A percentile compares a stretch with the other conserved stretches of the same genome.
Conservation (phyloP, 30 jellyfish, hydroid and myxozoan genomes). For the Aurelia sp. region DNA sequence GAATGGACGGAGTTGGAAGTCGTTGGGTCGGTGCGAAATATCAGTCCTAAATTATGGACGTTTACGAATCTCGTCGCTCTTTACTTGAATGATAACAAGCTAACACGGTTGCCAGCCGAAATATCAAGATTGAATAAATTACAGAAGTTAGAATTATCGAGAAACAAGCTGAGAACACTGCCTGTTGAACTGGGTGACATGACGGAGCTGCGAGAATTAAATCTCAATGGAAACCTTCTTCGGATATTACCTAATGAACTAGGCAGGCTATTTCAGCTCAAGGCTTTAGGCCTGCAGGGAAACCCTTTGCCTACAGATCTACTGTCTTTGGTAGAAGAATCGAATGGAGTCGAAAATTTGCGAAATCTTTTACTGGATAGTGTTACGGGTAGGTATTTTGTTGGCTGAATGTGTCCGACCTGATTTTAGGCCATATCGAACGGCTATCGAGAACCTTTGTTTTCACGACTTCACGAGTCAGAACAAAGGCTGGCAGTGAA, state of each 20-base stretch:
- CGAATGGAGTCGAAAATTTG: slow-evolving; percentile 67
- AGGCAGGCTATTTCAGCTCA: slow-evolving; percentile 90
- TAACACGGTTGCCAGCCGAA: slow-evolving; percentile 91
- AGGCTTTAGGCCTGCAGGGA: slow-evolving; percentile 88
- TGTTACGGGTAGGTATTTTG: slow-evolving; percentile 81
- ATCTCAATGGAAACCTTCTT: slow-evolving; percentile 77
- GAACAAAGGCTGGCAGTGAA: too few species aligned
- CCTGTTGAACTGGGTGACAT: slow-evolving; percentile 98
- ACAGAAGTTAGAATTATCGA: slow-evolving; percentile 83
- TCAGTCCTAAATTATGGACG: slow-evolving; percentile 96
- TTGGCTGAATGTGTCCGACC: too few species aligned
- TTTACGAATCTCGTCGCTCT: slow-evolving; percentile 81
- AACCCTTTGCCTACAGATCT: slow-evolving; percentile 92
- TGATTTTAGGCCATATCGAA: too few species aligned
- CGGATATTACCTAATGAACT: slow-evolving; percentile 94
- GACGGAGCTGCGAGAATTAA: slow-evolving; percentile 86
- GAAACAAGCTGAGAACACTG: slow-evolving; percentile 87
- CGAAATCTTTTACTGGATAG: slow-evolving; percentile 77
- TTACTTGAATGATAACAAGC: slow-evolving; percentile 77
- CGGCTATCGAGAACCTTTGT: too few species aligned
- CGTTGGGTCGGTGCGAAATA: slow-evolving; percentile 87
- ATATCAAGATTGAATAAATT: slow-evolving; percentile 67
- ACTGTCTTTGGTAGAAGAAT: slow-evolving; percentile 75
- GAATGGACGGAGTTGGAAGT: slow-evolving; percentile 93
- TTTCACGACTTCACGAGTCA: too few species aligned